Conservation (phyloP, 2,113 vertebrate species). For the Toxostoma redivivum region DNA sequence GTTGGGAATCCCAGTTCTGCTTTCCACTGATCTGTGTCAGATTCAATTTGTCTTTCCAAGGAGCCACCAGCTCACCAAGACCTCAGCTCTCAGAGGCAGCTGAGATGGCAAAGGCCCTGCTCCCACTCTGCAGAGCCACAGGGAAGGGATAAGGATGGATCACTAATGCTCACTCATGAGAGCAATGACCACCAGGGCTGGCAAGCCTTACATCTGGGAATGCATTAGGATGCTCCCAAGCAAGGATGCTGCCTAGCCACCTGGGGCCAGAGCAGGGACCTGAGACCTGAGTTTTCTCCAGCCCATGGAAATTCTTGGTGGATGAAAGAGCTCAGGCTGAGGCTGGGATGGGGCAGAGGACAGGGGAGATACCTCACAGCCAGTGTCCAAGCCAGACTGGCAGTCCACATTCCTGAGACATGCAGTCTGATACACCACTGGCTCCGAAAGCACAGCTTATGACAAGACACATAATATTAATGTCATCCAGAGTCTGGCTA, state of each 20-base stretch:
- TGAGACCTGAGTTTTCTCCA: not conserved
- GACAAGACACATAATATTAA: constrained; percentile 18
- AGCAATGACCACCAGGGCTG: not conserved
- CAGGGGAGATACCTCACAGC: not conserved
- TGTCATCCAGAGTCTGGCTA: constrained; percentile 26
- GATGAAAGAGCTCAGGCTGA: not conserved
- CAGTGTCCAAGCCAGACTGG: not conserved
- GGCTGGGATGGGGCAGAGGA: not conserved
- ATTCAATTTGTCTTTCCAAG: not conserved
- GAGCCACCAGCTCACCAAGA: not conserved
- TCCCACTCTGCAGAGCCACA: not conserved
- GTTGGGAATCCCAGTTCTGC: not conserved
- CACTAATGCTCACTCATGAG: not conserved
- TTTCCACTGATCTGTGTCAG: not conserved
- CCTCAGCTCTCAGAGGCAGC: not conserved
- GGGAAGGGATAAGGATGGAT: not conserved
- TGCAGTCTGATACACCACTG: not conserved
- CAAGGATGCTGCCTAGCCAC: not conserved
- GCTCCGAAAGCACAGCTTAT: not conserved
- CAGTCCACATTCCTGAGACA: not conserved
- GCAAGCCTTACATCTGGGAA: not conserved
- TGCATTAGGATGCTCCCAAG: not conserved
- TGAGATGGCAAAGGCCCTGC: not conserved
- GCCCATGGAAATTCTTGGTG: not conserved
- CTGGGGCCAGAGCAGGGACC: not conserved